A percentile compares a stretch with the other conserved stretches of the same genome.
Conservation (phyloP, 2,113 vertebrate genomes). For the Rhinogobius similis region DNA sequence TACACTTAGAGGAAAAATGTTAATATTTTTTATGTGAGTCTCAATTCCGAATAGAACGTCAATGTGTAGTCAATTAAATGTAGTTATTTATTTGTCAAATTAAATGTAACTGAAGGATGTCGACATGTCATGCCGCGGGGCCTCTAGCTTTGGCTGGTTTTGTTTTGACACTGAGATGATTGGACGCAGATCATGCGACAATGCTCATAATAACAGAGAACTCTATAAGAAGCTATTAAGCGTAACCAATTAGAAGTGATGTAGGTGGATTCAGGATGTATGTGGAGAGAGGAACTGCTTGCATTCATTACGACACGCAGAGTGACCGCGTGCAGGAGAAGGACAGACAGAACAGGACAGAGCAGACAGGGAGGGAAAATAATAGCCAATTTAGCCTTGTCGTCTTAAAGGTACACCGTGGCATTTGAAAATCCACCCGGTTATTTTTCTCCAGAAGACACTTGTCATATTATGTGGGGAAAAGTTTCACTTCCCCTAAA, state of each 20-base stretch:
- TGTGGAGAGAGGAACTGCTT: conserved; percentile 2
- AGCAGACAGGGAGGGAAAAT: conserved; percentile 58
- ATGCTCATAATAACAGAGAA: not conserved
- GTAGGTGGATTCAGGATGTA: not conserved
- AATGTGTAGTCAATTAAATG: too few species aligned
- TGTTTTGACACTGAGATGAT: not conserved
- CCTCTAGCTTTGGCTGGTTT: not conserved
- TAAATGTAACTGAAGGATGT: not conserved
- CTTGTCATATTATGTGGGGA: conserved; percentile 47
- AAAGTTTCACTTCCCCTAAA: conserved; percentile 45
- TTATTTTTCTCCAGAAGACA: conserved; percentile 57
- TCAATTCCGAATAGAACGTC: too few species aligned
- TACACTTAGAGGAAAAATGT: too few species aligned
- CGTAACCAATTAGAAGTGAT: not conserved
- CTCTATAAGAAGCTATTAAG: not conserved
- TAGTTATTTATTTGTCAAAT: too few species aligned
- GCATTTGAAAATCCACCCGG: conserved; percentile 59
- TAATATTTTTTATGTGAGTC: too few species aligned
- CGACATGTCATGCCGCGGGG: not conserved
- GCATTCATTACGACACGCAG: conserved; percentile 53
- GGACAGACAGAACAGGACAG: conserved; percentile 63
- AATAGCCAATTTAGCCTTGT: conserved; percentile 73
- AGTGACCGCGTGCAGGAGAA: conserved; percentile 33
- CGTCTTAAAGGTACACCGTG: conserved; percentile 63
- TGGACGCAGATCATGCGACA: not conserved